Conservation (phyloP, 2,888 invertebrate genomes). For the Leptinotarsa tumamoca region DNA sequence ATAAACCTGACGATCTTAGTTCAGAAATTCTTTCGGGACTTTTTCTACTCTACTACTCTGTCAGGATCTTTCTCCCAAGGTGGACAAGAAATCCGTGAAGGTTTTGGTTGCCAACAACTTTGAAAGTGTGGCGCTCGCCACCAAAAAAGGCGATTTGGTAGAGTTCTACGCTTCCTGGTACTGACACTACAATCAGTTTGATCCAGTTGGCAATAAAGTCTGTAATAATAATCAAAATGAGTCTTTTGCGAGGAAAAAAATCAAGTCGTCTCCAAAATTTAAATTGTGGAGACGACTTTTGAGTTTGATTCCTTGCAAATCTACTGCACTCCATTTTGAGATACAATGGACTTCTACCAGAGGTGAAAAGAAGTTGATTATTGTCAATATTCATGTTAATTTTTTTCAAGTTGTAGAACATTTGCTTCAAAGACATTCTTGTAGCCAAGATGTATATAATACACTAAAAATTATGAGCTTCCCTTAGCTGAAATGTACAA, state of each 20-base stretch:
- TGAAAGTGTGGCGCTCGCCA: slow-evolving; percentile 89
- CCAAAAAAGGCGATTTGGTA: slow-evolving; percentile 91
- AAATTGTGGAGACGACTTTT: too few species aligned
- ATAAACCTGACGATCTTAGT: slow-evolving; percentile 87
- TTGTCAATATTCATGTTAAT: too few species aligned
- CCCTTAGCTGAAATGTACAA: slow-evolving; percentile 96
- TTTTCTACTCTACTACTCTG: slow-evolving; percentile 81
- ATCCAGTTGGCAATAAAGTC: slow-evolving; percentile 93
- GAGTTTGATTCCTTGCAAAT: too few species aligned
- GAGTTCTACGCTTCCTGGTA: slow-evolving; percentile 99
- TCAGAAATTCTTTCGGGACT: slow-evolving; percentile 88
- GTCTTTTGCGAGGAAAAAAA: too few species aligned
- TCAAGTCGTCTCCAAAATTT: too few species aligned
- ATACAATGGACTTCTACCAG: too few species aligned
- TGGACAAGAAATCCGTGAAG: slow-evolving; percentile 94
- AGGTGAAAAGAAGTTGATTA: not conserved
- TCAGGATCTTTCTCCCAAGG: slow-evolving; percentile 92
- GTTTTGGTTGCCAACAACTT: slow-evolving; percentile 95
- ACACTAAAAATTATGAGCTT: slow-evolving; percentile 92
- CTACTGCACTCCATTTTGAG: too few species aligned
- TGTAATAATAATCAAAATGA: not conserved
- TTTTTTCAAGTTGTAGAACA: slow-evolving; percentile 72
- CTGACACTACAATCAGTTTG: slow-evolving; percentile 98
- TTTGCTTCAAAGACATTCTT: slow-evolving; percentile 84
- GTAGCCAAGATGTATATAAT: slow-evolving; percentile 99